These are phyloP conservation scores for Gerris lacustris DNA, from an alignment of 2,888 invertebrate species.

Conservation along the genomic window DNA sequence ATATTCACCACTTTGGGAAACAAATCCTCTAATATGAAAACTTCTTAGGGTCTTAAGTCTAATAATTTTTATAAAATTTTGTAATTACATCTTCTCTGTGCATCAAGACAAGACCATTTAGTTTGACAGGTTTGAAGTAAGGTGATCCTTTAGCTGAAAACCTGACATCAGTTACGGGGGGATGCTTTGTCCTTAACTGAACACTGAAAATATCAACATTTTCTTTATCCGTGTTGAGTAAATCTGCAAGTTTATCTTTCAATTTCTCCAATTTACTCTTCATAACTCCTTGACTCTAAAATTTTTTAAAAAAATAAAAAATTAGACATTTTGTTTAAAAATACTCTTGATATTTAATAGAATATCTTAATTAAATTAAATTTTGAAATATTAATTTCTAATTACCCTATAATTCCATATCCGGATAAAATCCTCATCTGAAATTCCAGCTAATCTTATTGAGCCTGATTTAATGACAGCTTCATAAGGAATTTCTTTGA, in stretches of 20 bases:
- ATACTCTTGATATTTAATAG: conserved; percentile 75
- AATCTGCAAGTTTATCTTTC: conserved; percentile 71
- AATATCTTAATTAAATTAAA: conserved; percentile 38
- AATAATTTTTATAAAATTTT: too few relatives aligned
- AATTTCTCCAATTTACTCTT: conserved; percentile 83
- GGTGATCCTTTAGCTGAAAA: conserved; percentile 93
- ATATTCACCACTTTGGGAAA: too few relatives aligned
- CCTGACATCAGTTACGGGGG: conserved; percentile 79
- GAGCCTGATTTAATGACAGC: conserved; percentile 93
- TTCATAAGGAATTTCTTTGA: conserved; percentile 88
- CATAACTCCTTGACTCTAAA: conserved; percentile 59
- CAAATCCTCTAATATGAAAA: too few relatives aligned
- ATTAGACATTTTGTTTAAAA: conserved; percentile 49
- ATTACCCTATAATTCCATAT: conserved; percentile 75
- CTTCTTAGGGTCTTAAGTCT: too few relatives aligned
- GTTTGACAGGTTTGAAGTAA: conserved; percentile 83
- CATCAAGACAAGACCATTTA: conserved; percentile 88
- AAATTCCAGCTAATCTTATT: conserved; percentile 80
- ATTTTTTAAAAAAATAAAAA: conserved; percentile 17
- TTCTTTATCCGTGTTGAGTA: conserved; percentile 70
- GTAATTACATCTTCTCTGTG: conserved; percentile 62
- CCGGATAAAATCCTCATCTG: conserved; percentile 90
- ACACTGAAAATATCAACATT: conserved; percentile 96
- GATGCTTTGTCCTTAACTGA: conserved; percentile 71
- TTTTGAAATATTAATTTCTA: conserved; percentile 18